A percentile compares a stretch with the other conserved stretches of the same genome.
Evolutionary conservation across 2,888 invertebrate genomes (phyloP).

Genomic region (Eudasyphora cyanicolor): DNA sequence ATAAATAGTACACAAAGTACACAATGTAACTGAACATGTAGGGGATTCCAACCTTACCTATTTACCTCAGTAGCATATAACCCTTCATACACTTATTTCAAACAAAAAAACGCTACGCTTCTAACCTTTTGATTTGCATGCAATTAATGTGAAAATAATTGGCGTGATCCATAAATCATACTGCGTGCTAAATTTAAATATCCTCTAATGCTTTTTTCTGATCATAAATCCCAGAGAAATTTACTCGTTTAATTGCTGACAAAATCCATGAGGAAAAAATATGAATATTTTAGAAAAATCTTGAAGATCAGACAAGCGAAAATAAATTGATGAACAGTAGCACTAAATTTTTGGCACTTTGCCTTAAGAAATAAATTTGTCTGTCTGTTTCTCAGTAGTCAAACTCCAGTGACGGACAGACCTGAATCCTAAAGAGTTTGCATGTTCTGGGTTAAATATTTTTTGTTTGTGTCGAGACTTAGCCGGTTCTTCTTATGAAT

Average conservation of each 20-base stretch:
- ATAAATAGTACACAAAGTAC: too few species aligned
- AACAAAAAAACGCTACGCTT: too few species aligned
- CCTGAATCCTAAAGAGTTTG: not conserved
- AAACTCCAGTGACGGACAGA: too few species aligned
- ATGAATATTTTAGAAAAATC: constrained; percentile 41
- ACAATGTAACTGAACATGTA: too few species aligned
- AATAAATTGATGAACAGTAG: constrained; percentile 51
- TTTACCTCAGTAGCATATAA: too few species aligned
- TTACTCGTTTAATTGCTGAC: constrained; percentile 39
- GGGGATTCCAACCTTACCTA: too few species aligned
- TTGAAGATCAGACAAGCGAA: not conserved
- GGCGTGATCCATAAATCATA: not conserved
- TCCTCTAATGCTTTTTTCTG: not conserved
- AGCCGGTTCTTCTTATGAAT: constrained; percentile 27
- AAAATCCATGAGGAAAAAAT: constrained; percentile 19
- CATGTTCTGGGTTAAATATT: constrained; percentile 18
- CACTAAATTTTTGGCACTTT: constrained; percentile 32
- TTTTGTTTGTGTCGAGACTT: not conserved
- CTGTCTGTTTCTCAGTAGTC: too few species aligned
- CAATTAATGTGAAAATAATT: too few species aligned
- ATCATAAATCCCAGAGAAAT: constrained; percentile 39
- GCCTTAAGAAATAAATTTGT: not conserved
- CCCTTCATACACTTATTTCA: too few species aligned
- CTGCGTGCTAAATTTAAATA: constrained; percentile 52
- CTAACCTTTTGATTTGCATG: too few species aligned